Base-by-base conservation (phyloP, 2,888 invertebrate genomes). In the Netelia fuscicornis region DNA sequence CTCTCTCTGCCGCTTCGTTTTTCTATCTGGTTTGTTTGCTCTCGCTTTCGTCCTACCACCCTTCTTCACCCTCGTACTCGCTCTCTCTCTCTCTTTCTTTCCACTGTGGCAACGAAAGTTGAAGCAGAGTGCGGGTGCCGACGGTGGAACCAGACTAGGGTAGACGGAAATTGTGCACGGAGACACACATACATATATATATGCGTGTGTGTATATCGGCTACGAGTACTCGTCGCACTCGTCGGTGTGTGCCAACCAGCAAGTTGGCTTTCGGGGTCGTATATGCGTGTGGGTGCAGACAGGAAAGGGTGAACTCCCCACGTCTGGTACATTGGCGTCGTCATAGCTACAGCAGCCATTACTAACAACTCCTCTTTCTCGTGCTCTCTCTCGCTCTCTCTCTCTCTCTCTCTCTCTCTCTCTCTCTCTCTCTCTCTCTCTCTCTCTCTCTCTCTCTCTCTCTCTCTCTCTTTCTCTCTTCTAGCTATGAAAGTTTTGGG, bases 301-400 rank as follows among this genome's bases (percentile, higher is more conserved):
- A 91, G 91, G 89, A 91, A 89, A 92, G 87, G 92, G 92, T 90
- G 91, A 91, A 90, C 89, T 89, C 91, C 80, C 90, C 90, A 87
- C 88, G 92, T 91, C 91, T 91, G 90, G 90, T 88, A 90, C 92
- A 92, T 90, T 90, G 91, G 91, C 92, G 92, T 91, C 91, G 89
- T 86, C 84, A 84, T 84, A 79, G 79, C 64, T 70, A 30, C 68
- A 72, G 68, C 74, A 76, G 70, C 52, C 74, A 37, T 86, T 74
- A 75, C 71, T 60, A 68, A 74, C 72, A 75, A 42, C 70, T 68
- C 37, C 37, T 37, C 37, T 37, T 37, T 37, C 37, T 37, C 37
- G 37, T 5, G 17, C 37, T 37, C 8, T 37, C 6, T 81, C 11
- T 78, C 1, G 0, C 8, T 37, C 3, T 37, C 37, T 37, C 6